Evolutionary conservation across 1,140 invertebrate genomes (phyloP).

Genomic region (Charaxes varanes): DNA sequence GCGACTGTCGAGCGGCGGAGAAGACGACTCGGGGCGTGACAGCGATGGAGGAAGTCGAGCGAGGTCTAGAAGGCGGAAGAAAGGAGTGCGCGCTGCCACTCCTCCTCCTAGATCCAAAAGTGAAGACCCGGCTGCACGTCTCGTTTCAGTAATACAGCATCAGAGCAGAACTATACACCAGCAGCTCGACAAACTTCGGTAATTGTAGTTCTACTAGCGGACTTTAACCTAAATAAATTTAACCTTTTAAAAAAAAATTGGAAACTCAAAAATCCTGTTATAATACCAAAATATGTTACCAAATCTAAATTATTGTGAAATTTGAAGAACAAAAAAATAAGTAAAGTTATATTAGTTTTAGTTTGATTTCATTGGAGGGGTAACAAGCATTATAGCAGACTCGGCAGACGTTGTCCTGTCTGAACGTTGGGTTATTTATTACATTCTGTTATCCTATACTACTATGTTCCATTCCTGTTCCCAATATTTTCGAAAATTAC

Average conservation of each 20-base stretch:
- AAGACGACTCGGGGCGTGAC: slow-evolving; percentile 62
- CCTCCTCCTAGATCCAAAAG: slow-evolving; percentile 51
- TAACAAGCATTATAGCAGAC: no score
- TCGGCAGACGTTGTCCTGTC: no score
- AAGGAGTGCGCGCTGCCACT: slow-evolving; percentile 34
- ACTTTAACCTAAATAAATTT: background rate
- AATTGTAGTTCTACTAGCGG: background rate
- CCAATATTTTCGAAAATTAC: no score
- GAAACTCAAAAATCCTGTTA: no score
- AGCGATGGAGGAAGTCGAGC: slow-evolving; percentile 50
- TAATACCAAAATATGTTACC: no score
- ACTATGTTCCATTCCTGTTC: no score
- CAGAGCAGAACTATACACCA: slow-evolving; percentile 88
- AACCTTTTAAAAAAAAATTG: background rate
- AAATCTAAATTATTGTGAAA: no score
- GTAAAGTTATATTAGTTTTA: no score
- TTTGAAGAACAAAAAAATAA: no score
- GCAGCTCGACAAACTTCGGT: slow-evolving; percentile 80
- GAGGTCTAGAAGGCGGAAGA: slow-evolving; percentile 34
- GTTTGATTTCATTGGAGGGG: no score
- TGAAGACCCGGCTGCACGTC: slow-evolving; percentile 77
- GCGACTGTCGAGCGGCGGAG: slow-evolving; percentile 53
- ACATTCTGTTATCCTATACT: no score
- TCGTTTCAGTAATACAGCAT: slow-evolving; percentile 85
- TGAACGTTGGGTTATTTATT: no score